Base-by-base conservation (phyloP, 2,888 invertebrate species). In the Spodoptera picta region DNA sequence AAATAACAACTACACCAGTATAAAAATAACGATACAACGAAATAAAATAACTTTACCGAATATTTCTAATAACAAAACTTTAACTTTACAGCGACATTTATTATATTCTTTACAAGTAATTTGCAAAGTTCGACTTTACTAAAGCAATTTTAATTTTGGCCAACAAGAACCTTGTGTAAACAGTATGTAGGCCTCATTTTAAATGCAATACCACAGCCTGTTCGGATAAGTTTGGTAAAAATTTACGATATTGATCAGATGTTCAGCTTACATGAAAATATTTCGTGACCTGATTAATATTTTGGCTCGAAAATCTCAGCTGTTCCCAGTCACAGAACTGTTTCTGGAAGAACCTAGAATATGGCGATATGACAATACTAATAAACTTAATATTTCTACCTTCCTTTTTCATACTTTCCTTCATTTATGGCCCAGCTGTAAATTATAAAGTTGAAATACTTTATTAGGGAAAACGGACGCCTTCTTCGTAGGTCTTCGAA, bases 191-290 rank as follows among this genome's bases (percentile, higher is more conserved):
- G 59, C 73, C 73, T 73, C 48, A 67, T 73, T 69, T 67, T 48
- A 67, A 67, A 73, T 69, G 59, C 69, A 73, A 48, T 59, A 73
- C 59, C 68, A 69, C 68, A 59, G 51, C 42, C 27, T 54, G 36
- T 43, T 67, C 12, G 42, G 10, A 9, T 4, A 48, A 57, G 50
- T 57, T 69, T 56, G 36, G 43, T 14, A 54, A 58, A 57, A 61
- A 69, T 55, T 63, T 75, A 70, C 44, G 45, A 14, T 54, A 66
- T 55, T 45, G 67, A 66, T 66, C 51, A 10, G 24, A 19, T 52
- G 12, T 46, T 31, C 54, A 27, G n/a, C 47, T 64, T 51, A 42
- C 10, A 50, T 46, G 9, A 51, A 54, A 54, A 23, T 27, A 27
- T 41, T 53, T 53, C 49, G 73, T 50, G 73, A 53, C 48, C 24